Evolutionary conservation across 2,797 vertebrate genomes (phyloP).

Genomic region (Balearica regulorum): DNA sequence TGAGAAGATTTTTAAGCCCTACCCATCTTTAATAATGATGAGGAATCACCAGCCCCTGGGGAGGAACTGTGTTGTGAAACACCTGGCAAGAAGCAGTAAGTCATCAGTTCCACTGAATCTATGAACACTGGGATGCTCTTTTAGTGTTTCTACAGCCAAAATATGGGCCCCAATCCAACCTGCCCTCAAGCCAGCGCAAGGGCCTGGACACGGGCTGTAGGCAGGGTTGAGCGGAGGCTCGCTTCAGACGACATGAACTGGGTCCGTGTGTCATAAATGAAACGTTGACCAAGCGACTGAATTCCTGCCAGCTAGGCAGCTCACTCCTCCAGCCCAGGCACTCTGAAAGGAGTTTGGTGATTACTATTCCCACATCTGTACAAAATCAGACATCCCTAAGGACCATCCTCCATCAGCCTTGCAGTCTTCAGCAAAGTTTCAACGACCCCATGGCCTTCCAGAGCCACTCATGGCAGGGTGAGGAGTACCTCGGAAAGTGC

Average conservation of each 20-base stretch:
- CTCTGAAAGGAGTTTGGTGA: neutral
- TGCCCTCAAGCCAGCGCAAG: neutral
- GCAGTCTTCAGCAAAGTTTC: neutral
- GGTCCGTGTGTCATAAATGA: neutral
- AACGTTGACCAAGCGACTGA: rapidly evolving
- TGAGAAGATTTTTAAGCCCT: neutral
- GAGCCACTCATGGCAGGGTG: neutral
- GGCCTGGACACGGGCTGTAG: neutral
- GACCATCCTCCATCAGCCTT: neutral
- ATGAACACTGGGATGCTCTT: neutral
- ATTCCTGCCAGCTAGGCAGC: neutral
- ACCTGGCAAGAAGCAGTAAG: neutral
- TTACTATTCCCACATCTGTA: neutral
- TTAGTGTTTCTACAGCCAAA: neutral
- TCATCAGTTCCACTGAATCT: neutral
- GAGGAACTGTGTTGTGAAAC: neutral
- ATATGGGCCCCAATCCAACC: neutral
- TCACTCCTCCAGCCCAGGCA: neutral
- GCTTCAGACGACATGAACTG: neutral
- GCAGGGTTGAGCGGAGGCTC: neutral
- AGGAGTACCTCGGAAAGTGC: neutral
- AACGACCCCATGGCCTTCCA: rapidly evolving
- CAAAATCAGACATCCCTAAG: neutral
- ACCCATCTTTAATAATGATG: rapidly evolving
- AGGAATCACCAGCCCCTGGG: rapidly evolving